Base-by-base conservation (phyloP, 2,888 invertebrate species). In the Stenodera caucasica region DNA sequence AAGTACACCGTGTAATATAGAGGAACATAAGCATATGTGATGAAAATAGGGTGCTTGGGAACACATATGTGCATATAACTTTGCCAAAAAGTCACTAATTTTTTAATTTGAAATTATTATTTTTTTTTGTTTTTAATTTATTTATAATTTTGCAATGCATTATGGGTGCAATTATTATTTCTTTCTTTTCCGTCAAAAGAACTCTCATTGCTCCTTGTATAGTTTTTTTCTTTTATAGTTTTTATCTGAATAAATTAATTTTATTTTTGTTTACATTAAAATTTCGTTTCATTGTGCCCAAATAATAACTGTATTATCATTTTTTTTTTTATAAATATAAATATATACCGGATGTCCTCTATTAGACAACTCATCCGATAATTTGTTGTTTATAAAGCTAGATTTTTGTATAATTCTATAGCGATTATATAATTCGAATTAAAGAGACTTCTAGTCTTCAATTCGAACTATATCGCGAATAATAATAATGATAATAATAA, bases 1-100 rank as follows among this genome's bases (percentile, higher is more conserved):
- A n/a, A n/a, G 37, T 37, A 37, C 68, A 71, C 73, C 74, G 74
- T 77, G 77, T 77, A 74, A 74, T 75, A 75, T 75, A 77, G 75
- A 74, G 75, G 71, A 75, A 72, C 75, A 77, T 79, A 78, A 80
- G 79, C 78, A 78, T 77, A 79, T 80, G 79, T 80, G 79, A 80
- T 79, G 78, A 78, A n/a, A n/a, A n/a, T 75, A 75, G 70, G 74
- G 74, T 73, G 75, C 77, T 78, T 77, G 77, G 76, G 76, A 70
- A 72, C 69, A 73, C 72, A 72, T 76, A 77, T 77, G 76, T 78
- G 77, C 75, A 76, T 75, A 73, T 68, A 67, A 67, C 65, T 61
- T 58, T 60, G 55, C 56, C 57, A 53, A 61, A 61, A 57, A n/a
- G 21, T 49, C 52, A 53, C 29, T 50, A 30, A 51, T 57, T 30